Percentiles rank a stretch among this genome's conserved stretches.
phyloP scores from a whole-genome alignment of 2,888 invertebrate species.

The Troides aeacus region DNA sequence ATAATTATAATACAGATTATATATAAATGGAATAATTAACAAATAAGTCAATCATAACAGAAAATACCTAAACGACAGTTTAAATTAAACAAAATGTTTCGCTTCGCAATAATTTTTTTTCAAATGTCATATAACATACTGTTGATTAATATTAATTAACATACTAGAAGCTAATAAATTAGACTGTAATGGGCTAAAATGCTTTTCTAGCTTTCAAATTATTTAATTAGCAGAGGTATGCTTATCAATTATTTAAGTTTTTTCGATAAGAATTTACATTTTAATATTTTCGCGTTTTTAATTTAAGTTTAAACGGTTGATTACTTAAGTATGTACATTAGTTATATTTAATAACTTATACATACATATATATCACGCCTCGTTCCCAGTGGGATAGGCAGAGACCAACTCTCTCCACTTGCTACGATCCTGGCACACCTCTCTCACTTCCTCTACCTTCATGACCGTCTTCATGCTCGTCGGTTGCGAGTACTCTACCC shows the following conservation, averaged over 20 bases:
- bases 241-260: slow-evolving; percentile 4
- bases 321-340: neutral
- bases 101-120: neutral
- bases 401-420: no score
- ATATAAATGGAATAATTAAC: neutral
- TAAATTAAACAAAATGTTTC: slow-evolving; percentile 1
- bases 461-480: no score
- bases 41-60: neutral
- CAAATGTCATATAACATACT: neutral
- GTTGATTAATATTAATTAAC: slow-evolving; percentile 11
- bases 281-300: neutral
- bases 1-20: neutral
- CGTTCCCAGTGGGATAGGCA: no score
- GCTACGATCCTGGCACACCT: no score
- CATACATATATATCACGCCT: no score
- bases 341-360: neutral
- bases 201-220: neutral
- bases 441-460: no score
- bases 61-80: neutral
- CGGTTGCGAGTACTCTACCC: no score
- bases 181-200: neutral
- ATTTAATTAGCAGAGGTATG: neutral
- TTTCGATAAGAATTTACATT: neutral
- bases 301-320: neutral
- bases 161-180: slow-evolving; percentile 25